Conservation (phyloP, 1,140 invertebrate genomes). For the Semibalanus balanoides region DNA sequence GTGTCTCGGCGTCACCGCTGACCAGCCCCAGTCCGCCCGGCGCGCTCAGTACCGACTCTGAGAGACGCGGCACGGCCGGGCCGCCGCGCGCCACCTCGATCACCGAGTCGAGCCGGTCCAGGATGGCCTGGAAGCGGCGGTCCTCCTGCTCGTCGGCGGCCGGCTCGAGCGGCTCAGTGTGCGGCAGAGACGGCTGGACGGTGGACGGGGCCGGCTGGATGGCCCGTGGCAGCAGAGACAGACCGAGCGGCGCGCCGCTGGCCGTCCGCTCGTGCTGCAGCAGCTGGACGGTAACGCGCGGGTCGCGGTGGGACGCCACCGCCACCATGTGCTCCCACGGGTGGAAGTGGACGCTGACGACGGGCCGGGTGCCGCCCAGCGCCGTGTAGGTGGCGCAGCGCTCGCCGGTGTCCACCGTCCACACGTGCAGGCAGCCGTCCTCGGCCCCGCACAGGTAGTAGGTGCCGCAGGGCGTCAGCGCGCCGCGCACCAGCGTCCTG, state of each 20-base stretch:
- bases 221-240: background rate
- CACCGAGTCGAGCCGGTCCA: background rate
- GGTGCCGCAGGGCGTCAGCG: background rate
- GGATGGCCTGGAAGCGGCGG: background rate
- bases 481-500: background rate
- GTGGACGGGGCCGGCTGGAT: background rate
- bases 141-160: background rate
- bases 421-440: slow-evolving; percentile 4
- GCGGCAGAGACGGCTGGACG: no score
- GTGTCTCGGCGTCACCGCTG: background rate
- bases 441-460: background rate
- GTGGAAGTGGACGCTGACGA: background rate
- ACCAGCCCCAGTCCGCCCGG: background rate
- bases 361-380: background rate
- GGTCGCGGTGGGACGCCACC: background rate
- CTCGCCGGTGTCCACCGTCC: background rate
- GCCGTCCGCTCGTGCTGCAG: background rate
- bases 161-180: background rate
- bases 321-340: background rate
- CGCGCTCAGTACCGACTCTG: background rate
- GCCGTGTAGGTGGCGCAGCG: background rate
- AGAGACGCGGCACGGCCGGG: background rate
- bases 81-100: background rate
- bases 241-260: background rate
- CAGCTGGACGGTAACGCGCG: background rate